A percentile compares a stretch with the other conserved stretches of the same genome.
These are phyloP conservation scores for Myotis lucifugus DNA, from an alignment of 2,113 vertebrate genomes.

Conservation along the genomic window DNA sequence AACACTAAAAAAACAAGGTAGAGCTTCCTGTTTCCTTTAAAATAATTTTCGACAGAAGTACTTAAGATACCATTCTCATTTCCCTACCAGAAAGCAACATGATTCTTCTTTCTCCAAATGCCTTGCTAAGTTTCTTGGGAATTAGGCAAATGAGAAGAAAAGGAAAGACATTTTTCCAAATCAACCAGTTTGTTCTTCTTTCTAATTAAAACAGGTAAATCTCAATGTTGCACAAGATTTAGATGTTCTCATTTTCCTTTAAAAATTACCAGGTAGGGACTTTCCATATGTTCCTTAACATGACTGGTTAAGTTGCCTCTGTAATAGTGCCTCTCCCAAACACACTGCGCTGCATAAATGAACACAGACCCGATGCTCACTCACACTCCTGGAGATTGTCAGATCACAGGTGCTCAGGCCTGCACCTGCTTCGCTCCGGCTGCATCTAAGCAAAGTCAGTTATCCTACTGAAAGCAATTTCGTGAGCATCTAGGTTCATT, in stretches of 20 bases:
- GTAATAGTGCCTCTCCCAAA: not conserved
- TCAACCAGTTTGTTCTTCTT: constrained; percentile 28
- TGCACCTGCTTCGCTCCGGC: not conserved
- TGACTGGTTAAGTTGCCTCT: not conserved
- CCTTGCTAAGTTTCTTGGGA: not conserved
- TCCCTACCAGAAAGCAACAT: not conserved
- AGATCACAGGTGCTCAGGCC: not conserved
- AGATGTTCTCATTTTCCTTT: constrained; percentile 43
- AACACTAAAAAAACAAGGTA: not conserved
- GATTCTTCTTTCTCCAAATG: not conserved
- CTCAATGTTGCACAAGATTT: not conserved
- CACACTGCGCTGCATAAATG: not conserved
- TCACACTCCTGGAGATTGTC: not conserved
- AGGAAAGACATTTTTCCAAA: not conserved
- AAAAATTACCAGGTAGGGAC: not conserved
- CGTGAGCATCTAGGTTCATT: not conserved
- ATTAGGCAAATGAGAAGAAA: constrained; percentile 55
- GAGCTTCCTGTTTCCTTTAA: constrained; percentile 2
- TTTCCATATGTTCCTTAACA: not conserved
- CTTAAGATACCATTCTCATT: constrained; percentile 44
- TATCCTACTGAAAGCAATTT: not conserved
- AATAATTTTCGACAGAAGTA: constrained; percentile 29
- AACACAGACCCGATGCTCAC: not conserved
- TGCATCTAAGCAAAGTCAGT: not conserved
- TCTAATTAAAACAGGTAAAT: constrained; percentile 64